Evolutionary conservation across 2,888 invertebrate species (phyloP).

Genomic region (Apamea anceps): DNA sequence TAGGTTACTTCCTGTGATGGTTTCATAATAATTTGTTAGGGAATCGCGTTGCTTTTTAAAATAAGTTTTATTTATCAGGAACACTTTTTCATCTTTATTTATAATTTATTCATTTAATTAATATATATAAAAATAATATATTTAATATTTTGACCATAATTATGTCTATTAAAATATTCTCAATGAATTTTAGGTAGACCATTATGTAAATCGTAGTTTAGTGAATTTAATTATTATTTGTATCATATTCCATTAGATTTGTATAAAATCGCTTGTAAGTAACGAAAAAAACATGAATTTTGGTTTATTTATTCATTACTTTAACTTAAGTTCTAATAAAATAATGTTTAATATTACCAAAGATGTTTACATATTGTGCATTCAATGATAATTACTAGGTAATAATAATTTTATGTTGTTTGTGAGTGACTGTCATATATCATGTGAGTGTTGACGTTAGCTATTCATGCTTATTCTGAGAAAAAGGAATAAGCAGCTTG

Average conservation of each 20-base stretch:
- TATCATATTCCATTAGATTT: constrained; percentile 30
- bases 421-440: constrained; percentile 14
- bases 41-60: background rate
- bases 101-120: background rate
- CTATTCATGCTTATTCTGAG: background rate
- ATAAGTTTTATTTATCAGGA: background rate
- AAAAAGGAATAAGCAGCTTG: background rate
- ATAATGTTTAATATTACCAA: constrained; percentile 55
- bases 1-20: background rate
- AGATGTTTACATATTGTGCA: constrained; percentile 57
- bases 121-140: background rate
- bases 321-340: constrained; percentile 27
- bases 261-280: constrained; percentile 29
- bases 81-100: constrained; percentile 15
- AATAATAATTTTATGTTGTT: constrained; percentile 18
- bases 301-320: constrained; percentile 25
- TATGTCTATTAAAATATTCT: constrained; percentile 5
- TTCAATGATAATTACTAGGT: constrained; percentile 28
- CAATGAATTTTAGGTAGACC: constrained; percentile 16
- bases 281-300: constrained; percentile 11
- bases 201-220: constrained; percentile 40
- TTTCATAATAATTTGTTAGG: constrained; percentile 6
- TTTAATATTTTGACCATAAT: background rate
- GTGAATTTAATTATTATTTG: constrained; percentile 16
- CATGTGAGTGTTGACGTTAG: constrained; percentile 9